Evolutionary conservation across 92 coral and sea anemone genomes (phyloP).

Genomic region (Epizoanthus stellaris): DNA sequence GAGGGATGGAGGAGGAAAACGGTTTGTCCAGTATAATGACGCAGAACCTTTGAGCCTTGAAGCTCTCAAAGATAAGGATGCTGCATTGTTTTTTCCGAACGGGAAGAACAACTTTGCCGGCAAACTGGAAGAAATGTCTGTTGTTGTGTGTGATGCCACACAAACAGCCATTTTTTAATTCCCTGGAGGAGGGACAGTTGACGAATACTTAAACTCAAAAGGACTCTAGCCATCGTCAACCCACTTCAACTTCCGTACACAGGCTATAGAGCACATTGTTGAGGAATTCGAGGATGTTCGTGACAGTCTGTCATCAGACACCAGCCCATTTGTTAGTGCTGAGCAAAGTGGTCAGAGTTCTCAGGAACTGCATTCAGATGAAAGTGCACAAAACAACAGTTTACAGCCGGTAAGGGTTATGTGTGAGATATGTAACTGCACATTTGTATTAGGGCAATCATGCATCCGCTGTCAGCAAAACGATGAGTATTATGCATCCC

Average conservation of each 20-base stretch:
- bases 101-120: constrained; percentile 65
- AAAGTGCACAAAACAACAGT: neutral
- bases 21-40: constrained; percentile 52
- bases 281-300: constrained; percentile 43
- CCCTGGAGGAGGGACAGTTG: constrained; percentile 57
- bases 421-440: constrained; percentile 39
- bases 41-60: constrained; percentile 54
- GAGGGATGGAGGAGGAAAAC: constrained; percentile 64
- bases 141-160: constrained; percentile 58
- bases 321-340: neutral
- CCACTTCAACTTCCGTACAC: constrained; percentile 42
- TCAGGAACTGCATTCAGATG: neutral
- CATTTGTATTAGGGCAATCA: constrained; percentile 38
- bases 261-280: constrained; percentile 25
- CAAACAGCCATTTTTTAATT: constrained; percentile 61
- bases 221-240: constrained; percentile 44
- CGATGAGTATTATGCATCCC: constrained; percentile 27
- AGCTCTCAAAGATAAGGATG: constrained; percentile 51
- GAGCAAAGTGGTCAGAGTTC: constrained; percentile 2
- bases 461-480: constrained; percentile 49
- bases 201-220: constrained; percentile 43
- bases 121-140: constrained; percentile 51
- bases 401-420: constrained; percentile 23
- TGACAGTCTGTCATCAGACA: constrained; percentile 9
- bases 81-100: constrained; percentile 61